phyloP scores from a whole-genome alignment of 1,140 invertebrate species.

The Geopemphigus sp. region DNA sequence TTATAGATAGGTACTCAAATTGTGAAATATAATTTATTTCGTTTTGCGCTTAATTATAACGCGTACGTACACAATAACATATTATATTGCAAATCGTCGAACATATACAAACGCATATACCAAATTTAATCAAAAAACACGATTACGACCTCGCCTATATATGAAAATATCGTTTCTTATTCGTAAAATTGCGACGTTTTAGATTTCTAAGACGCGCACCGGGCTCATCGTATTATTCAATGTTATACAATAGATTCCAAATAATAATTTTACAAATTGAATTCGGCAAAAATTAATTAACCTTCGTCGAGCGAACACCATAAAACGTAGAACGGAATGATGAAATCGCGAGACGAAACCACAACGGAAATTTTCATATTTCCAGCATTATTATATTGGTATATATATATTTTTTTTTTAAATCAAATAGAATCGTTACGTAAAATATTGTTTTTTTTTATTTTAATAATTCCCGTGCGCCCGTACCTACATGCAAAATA shows the following conservation, averaged over 20 bases:
- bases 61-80: not conserved
- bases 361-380: constrained; percentile 2
- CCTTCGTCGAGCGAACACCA: not conserved
- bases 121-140: not conserved
- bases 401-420: too few species aligned
- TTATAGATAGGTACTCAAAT: not conserved
- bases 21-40: not conserved
- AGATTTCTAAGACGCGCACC: not conserved
- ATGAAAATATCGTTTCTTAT: constrained; percentile 7
- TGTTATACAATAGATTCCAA: not conserved
- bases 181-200: not conserved
- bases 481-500: too few species aligned
- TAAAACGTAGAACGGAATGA: not conserved
- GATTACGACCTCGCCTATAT: not conserved
- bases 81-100: not conserved
- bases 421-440: not conserved
- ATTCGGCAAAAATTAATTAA: constrained; percentile 35
- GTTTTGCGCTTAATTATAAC: not conserved
- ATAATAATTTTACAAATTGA: constrained; percentile 2
- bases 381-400: not conserved
- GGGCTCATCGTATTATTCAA: not conserved
- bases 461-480: not conserved
- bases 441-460: not conserved
- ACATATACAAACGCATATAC: too few species aligned
- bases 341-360: constrained; percentile 8